Base-by-base conservation (phyloP, 1,140 invertebrate species). In the Megathymus violae region DNA sequence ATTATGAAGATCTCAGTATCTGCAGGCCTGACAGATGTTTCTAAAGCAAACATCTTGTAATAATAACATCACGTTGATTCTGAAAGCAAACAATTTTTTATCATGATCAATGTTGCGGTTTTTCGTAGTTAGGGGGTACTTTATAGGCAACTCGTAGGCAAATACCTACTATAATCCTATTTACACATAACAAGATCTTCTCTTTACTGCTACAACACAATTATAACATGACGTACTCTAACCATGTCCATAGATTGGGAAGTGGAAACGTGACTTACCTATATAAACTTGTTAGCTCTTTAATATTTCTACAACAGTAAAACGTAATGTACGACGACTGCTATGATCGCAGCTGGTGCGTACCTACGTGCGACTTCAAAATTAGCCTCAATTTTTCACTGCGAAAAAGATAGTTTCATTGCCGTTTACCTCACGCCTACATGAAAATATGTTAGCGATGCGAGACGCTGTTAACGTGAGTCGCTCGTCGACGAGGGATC, bases 401-500 rank as follows among this genome's bases (percentile, higher is more conserved):
- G 44, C 19, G 43, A 65, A 65, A 44, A 54, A 60, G 41, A 58
- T 31, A 58, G 41, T 43, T 58, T 65, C 15, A 65, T 54, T 58
- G 47, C 51, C 54, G 43, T 56, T 40, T 46, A 60, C 41, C 48
- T 52, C 40, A 27, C 50, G 56, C 56, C 31, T 47, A 46, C 56
- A 59, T 47, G 56, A 59, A 59, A 47, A 59, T 46, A 59, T 59
- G 56, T 59, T 47, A 59, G 40, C 52, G 52, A 56, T 56, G 52
- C 40, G 52, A 56, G 52, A 56, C 52, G 40, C 16, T 43, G 52
- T 56, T 56, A 44, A 71, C 74, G 76, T 69, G 68, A 80, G 77
- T 81, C 80, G 84, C 80, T 56, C 74, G 62, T 71, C 70, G 74
- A 76, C 80, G 78, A 89, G 84, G 87, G 85, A 87, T 84, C 75